These are phyloP conservation scores for Mercenaria mercenaria DNA, from an alignment of 1,140 invertebrate species.

Conservation along the genomic window DNA sequence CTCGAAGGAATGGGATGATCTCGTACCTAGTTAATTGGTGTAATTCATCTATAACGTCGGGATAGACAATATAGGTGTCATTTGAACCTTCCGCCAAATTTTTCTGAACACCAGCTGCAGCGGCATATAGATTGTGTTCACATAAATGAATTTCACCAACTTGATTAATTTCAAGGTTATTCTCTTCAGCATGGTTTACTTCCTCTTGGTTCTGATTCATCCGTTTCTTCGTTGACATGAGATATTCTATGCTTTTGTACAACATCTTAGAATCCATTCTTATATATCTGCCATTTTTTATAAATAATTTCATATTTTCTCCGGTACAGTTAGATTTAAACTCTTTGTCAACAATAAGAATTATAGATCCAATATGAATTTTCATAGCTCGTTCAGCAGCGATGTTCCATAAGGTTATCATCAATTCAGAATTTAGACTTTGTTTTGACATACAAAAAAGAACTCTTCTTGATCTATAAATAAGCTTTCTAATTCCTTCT, in stretches of 20 bases:
- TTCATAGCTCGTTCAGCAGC: background rate
- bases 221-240: background rate
- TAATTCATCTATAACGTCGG: background rate
- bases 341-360: background rate
- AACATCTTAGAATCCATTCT: background rate
- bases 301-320: background rate
- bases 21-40: background rate
- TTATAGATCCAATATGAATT: background rate
- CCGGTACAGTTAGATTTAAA: background rate
- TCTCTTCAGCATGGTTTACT: background rate
- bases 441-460: background rate
- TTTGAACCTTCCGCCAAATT: background rate
- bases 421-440: background rate
- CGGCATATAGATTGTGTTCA: background rate
- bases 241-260: background rate
- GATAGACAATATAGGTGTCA: background rate
- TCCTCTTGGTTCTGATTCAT: background rate
- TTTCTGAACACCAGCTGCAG: background rate
- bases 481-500: background rate
- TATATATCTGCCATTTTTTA: background rate
- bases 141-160: background rate
- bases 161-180: background rate
- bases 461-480: background rate
- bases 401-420: background rate
- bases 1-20: background rate